Evolutionary conservation across 1,140 invertebrate genomes (phyloP), one percentile per base, ranked within the genome.

Genomic region (Ephestia elutella): DNA sequence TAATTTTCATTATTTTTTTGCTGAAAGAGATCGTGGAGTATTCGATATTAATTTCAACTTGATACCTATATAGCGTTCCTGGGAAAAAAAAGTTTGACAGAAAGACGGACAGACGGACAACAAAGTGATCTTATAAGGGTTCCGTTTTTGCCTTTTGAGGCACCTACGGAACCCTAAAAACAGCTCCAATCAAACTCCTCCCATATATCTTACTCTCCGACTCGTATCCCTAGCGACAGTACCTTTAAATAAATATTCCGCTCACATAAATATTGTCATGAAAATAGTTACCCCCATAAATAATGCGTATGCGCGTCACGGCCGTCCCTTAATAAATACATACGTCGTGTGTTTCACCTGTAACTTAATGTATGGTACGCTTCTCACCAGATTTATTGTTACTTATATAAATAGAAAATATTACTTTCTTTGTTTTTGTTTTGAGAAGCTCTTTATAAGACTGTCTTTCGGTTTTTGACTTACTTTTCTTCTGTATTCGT

Each of bases 341-440:
- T 66, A 68, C 67, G 75, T 74, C 67, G 56, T 62, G 60, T 70
- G 75, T 78, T 74, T 72, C 71, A 78, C 71, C 68, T 81, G 78
- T 73, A 78, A 73, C 75, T 70, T 78, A 65, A 73, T 70, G 67
- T 73, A 78, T 65, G 62, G 38, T 5, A 44, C 38, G 8, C 2
- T 15, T 44, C 38, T 44, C 15, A 44, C 7, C 10, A 15, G 38
- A 44, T 44, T 44, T 44, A 44, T 15, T 44, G 38, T n/a, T 3
- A 32, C 30, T 32, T 32, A 32, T 10, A 44, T 44, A 11, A 38
- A 38, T 2, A 38, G 5, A 38, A 38, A 38, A 38, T 13, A 38
- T 38, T 5, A 13, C 2, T 38, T 2, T 9, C 13, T 11, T 38
- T 38, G 5, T 9, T 38, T 38, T 11, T 38, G 13, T 9, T 13